Percentiles rank a stretch among this genome's conserved stretches.
Evolutionary conservation across 2,113 vertebrate genomes (phyloP).

Genomic region (Ochotona princeps): DNA sequence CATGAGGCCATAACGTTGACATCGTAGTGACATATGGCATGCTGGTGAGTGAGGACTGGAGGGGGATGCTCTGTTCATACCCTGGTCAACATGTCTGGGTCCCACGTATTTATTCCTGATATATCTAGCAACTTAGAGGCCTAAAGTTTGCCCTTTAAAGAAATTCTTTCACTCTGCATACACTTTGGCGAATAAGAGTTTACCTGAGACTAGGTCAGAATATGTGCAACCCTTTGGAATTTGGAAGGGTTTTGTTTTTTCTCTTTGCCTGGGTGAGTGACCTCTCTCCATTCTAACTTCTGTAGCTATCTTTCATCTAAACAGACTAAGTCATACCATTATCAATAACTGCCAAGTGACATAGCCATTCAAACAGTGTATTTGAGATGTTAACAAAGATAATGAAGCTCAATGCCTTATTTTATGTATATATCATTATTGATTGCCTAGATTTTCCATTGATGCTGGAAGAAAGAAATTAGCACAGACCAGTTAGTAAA

Average conservation of each 20-base stretch:
- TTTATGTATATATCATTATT: not conserved
- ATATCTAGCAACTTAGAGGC: not conserved
- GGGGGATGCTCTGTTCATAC: not conserved
- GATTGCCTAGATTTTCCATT: not conserved
- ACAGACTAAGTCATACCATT: not conserved
- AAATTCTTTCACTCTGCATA: not conserved
- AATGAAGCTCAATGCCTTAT: not conserved
- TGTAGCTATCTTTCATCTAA: not conserved
- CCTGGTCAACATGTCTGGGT: too few species aligned
- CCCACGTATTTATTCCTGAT: not conserved
- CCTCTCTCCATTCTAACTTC: not conserved
- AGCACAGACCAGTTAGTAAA: not conserved
- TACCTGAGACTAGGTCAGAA: not conserved
- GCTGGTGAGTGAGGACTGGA: not conserved
- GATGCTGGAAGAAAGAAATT: conserved; percentile 47
- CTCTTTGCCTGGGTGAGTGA: not conserved
- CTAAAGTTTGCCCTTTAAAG: not conserved
- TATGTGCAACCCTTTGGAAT: not conserved
- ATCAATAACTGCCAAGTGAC: not conserved
- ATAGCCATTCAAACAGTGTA: not conserved
- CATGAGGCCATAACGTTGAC: not conserved
- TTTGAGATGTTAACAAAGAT: conserved; percentile 1
- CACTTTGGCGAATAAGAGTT: not conserved
- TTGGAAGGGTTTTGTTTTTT: not conserved
- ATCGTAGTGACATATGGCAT: not conserved